Base-by-base conservation (phyloP, 2,797 vertebrate species). In the Morus bassanus region DNA sequence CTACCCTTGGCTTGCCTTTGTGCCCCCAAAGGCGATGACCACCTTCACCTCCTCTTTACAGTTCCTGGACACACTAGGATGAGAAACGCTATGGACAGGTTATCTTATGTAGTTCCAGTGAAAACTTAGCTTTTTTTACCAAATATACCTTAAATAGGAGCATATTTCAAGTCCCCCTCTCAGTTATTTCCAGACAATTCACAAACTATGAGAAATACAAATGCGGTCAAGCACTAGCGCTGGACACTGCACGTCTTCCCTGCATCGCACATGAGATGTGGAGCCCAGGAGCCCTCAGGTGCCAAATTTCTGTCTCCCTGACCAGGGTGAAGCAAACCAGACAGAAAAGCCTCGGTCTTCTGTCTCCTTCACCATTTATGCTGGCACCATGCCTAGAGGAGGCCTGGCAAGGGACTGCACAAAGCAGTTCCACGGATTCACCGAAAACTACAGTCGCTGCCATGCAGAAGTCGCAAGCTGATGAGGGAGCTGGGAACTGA, bases 401-500 rank as follows among this genome's bases (percentile, higher is more conserved):
- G 11, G 53, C 60, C 70, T 56, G 63, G 54, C 68, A 65, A 68
- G 80, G 64, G 30, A 35, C 39, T 28, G 31, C 79, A 48, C 74
- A 19, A 23, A 39, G 54, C 59, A n/a, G 21, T 27, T 16, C 61
- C 13, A 12, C 4, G 1, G 39, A 10, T 48, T 51, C 54, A 9
- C 48, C 1, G 0, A 33, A 43, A 39, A 8, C 0, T 5, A 17
- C 51, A 12, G 16, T 6, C 8, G 2, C 39, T 56, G 64, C 64
- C 45, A 9, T 23, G 39, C 17, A 35, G 48, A n/a, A 51, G 18
- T 21, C 39, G 37, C 28, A n/a, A 19, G 22, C 59, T 43, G 48
- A 24, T 17, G 54, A 50, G 65, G 28, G 43, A 61, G 64, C 73
- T 56, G 60, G 46, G 65, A 13, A 54, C 7, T 12, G 35, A 61